Evolutionary conservation across 2,797 vertebrate species (phyloP).

Genomic region (Pangasius larnaudii): DNA sequence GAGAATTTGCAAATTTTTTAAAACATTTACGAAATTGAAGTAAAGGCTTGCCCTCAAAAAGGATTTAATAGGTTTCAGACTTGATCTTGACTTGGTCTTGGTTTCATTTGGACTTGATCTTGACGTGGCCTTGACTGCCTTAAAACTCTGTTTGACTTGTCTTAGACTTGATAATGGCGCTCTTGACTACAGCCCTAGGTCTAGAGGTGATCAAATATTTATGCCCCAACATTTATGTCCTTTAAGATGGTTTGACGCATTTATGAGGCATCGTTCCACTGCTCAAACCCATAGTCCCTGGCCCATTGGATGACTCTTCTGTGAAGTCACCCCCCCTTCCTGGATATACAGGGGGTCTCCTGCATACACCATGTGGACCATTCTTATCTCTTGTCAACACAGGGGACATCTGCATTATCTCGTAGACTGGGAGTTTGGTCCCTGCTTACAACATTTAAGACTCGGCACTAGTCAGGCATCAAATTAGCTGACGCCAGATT

Average conservation of each 20-base stretch:
- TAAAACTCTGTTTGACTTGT: neutral
- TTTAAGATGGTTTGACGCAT: neutral
- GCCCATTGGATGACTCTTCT: neutral
- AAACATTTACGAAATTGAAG: neutral
- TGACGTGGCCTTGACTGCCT: neutral
- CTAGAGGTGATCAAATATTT: neutral
- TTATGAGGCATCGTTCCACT: neutral
- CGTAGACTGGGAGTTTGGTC: neutral
- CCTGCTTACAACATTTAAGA: neutral
- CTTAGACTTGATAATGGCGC: neutral
- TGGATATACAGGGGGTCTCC: neutral
- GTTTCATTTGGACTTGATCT: neutral
- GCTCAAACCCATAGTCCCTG: neutral
- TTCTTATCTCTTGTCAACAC: neutral
- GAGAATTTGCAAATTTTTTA: neutral
- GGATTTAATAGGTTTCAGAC: neutral
- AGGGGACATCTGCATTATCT: neutral
- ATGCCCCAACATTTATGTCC: neutral
- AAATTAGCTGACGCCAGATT: neutral
- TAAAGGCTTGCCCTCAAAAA: neutral
- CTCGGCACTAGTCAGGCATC: neutral
- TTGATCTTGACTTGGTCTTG: neutral
- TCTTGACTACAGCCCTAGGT: neutral
- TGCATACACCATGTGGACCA: neutral
- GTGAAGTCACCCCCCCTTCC: too few species aligned